phyloP scores from a whole-genome alignment of 2,888 invertebrate species.

The Romanomermis culicivorax region DNA sequence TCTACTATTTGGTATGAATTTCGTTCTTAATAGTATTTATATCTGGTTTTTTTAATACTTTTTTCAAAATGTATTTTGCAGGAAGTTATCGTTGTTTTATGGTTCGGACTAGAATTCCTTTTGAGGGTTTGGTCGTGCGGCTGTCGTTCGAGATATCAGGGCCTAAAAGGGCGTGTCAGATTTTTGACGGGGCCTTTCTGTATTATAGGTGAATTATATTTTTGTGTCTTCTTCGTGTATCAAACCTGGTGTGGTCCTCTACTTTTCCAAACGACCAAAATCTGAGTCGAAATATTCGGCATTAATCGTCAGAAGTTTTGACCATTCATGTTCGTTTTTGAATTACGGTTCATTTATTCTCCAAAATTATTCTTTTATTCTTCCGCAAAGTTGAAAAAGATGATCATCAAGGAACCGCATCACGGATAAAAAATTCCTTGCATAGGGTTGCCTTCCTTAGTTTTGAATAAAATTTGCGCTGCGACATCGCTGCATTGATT shows the following conservation, averaged over 20 bases:
- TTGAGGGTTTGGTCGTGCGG: constrained; percentile 73
- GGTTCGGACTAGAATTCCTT: constrained; percentile 70
- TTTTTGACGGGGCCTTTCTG: constrained; percentile 77
- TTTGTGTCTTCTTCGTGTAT: too few relatives aligned
- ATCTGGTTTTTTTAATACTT: not conserved
- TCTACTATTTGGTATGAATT: constrained; percentile 51
- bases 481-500: too few relatives aligned
- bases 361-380: too few relatives aligned
- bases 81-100: constrained; percentile 70
- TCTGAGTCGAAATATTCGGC: too few relatives aligned
- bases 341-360: too few relatives aligned
- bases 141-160: constrained; percentile 75
- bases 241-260: too few relatives aligned
- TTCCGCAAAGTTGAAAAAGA: too few relatives aligned
- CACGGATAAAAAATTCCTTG: too few relatives aligned
- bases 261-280: too few relatives aligned
- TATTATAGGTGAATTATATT: constrained; percentile 67
- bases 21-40: not conserved
- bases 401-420: too few relatives aligned
- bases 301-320: not conserved
- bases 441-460: too few relatives aligned
- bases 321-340: not conserved
- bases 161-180: constrained; percentile 59
- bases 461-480: too few relatives aligned
- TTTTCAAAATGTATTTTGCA: constrained; percentile 17